phyloP scores from a whole-genome alignment of 23 tunicate genomes.

The Ascidia mentula region DNA sequence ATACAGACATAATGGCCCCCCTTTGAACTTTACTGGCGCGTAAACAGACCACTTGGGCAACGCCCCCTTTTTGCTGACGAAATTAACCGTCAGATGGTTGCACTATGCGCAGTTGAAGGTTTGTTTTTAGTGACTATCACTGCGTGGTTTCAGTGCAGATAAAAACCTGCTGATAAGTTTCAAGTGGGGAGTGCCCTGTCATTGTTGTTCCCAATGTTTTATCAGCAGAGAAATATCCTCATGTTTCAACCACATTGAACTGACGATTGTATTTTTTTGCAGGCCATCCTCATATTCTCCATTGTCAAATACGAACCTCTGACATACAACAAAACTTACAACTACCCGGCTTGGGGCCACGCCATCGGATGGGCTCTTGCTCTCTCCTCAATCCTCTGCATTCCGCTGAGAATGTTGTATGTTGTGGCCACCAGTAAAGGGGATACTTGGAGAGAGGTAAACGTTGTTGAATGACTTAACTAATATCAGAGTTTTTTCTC shows the following conservation, averaged over 20 bases:
- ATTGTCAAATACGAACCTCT: slow-evolving; percentile 82
- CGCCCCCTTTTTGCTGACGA: too few species aligned
- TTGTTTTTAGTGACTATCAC: too few species aligned
- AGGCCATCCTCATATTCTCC: slow-evolving; percentile 79
- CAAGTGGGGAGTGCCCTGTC: too few species aligned
- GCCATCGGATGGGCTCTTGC: slow-evolving; percentile 84
- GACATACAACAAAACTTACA: slow-evolving; percentile 72
- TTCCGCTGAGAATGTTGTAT: slow-evolving; percentile 60
- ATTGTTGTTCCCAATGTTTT: too few species aligned
- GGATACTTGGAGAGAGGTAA: slow-evolving; percentile 63
- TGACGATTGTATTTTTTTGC: slow-evolving; percentile 13
- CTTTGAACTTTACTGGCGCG: neutral
- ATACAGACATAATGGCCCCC: neutral
- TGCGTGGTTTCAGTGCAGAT: too few species aligned
- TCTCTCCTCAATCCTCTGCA: slow-evolving; percentile 70
- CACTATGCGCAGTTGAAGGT: too few species aligned
- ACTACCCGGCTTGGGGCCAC: slow-evolving; percentile 90
- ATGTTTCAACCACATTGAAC: too few species aligned
- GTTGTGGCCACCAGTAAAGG: slow-evolving; percentile 58
- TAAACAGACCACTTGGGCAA: neutral
- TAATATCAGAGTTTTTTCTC: too few species aligned
- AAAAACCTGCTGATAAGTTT: too few species aligned
- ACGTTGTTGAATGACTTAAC: neutral
- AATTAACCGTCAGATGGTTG: too few species aligned
- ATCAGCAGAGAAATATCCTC: too few species aligned